These are phyloP conservation scores for Hippopotamus amphibius DNA, from an alignment of 2,113 vertebrate species.

Conservation along the genomic window DNA sequence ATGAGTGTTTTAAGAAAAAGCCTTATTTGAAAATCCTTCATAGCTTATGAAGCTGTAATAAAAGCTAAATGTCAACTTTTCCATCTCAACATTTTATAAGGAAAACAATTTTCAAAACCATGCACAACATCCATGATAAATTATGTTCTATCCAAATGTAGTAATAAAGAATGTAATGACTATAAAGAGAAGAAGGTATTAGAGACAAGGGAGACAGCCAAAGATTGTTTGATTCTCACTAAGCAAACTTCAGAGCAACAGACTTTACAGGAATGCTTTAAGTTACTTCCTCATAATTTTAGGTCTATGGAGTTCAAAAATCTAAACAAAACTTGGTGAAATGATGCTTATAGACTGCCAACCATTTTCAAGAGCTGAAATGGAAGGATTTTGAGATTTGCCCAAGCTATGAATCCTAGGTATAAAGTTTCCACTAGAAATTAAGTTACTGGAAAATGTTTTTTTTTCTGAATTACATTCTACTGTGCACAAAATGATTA, in stretches of 20 bases:
- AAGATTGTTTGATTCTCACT: background rate
- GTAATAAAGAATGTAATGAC: background rate
- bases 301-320: background rate
- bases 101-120: conserved; percentile 4
- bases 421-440: conserved; percentile 39
- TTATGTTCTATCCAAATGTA: background rate
- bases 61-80: conserved; percentile 36
- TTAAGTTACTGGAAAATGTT: conserved; percentile 2
- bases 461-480: conserved; percentile 6
- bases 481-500: background rate
- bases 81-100: background rate
- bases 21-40: conserved; percentile 30
- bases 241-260: background rate
- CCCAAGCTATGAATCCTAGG: background rate
- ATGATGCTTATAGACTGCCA: background rate
- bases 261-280: conserved; percentile 5
- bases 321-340: conserved; percentile 40
- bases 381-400: conserved; percentile 7
- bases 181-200: background rate
- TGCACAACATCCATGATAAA: background rate
- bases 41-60: conserved; percentile 39
- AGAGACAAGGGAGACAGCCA: background rate
- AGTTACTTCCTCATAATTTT: background rate
- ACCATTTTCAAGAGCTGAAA: background rate
- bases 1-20: conserved; percentile 24